These are phyloP conservation scores for Trematocara macrostoma DNA, from an alignment of 2,113 vertebrate genomes.

Conservation along the genomic window DNA sequence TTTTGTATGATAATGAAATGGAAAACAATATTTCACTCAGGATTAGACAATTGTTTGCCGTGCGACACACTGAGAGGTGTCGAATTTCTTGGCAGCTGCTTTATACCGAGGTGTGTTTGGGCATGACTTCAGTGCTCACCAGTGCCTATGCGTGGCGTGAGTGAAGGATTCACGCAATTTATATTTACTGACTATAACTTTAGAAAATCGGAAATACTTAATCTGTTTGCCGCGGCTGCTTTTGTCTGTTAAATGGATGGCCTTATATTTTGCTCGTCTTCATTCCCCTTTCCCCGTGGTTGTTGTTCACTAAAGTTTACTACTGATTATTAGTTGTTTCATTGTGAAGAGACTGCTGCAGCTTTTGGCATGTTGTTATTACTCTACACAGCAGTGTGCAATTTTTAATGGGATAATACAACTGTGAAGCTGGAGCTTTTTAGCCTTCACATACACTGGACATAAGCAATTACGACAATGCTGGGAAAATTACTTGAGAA, in stretches of 20 bases:
- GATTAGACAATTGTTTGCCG: slow-evolving; percentile 28
- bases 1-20: slow-evolving; percentile 43
- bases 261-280: not conserved
- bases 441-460: not conserved
- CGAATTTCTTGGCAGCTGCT: not conserved
- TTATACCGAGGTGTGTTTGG: not conserved
- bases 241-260: not conserved
- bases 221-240: not conserved
- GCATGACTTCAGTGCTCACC: not conserved
- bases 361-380: not conserved
- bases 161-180: not conserved
- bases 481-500: not conserved
- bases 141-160: not conserved
- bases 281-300: not conserved
- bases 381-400: not conserved
- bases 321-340: not conserved
- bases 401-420: slow-evolving; percentile 3
- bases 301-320: not conserved
- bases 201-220: not conserved
- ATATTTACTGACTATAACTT: not conserved
- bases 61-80: not conserved
- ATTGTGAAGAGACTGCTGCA: not conserved
- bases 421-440: not conserved
- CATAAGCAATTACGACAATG: not conserved
- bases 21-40: slow-evolving; percentile 17